A percentile compares a stretch with the other conserved stretches of the same genome.
phyloP scores from a whole-genome alignment of 2,113 vertebrate species.

The Peromyscus polionotus region DNA sequence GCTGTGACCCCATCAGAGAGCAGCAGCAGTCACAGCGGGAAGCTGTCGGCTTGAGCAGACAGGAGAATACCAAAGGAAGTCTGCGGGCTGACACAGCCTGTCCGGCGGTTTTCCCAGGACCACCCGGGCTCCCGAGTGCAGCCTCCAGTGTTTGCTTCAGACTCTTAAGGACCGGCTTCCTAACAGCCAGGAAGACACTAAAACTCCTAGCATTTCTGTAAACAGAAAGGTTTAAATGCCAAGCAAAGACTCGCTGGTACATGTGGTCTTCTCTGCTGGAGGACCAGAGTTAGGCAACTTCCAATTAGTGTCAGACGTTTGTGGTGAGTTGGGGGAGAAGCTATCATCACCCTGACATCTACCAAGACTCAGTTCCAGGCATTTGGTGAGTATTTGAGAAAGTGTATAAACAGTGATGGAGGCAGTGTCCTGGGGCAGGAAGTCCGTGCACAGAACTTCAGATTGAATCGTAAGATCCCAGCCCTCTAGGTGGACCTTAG shows the following conservation, averaged over 20 bases:
- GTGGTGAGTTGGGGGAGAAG: neutral
- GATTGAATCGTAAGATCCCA: neutral
- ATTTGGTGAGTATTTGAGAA: neutral
- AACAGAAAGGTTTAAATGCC: neutral
- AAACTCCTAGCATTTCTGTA: neutral
- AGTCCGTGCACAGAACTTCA: neutral
- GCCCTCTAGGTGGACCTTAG: neutral
- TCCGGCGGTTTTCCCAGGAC: neutral
- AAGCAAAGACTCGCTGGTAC: neutral
- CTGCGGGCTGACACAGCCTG: fast-evolving
- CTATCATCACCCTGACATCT: neutral
- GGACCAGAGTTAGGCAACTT: neutral
- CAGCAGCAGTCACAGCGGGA: neutral
- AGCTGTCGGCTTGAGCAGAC: neutral
- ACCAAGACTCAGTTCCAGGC: neutral
- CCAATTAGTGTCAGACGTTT: neutral
- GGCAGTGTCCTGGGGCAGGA: neutral
- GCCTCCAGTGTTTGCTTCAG: neutral
- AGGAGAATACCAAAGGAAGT: neutral
- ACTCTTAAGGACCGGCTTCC: neutral
- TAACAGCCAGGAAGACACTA: neutral
- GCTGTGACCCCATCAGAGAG: neutral
- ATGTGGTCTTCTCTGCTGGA: fast-evolving
- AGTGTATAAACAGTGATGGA: neutral
- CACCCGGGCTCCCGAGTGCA: neutral